A percentile compares a stretch with the other conserved stretches of the same genome.
phyloP scores from a whole-genome alignment of 2,797 vertebrate genomes.

The Limnodromus scolopaceus region DNA sequence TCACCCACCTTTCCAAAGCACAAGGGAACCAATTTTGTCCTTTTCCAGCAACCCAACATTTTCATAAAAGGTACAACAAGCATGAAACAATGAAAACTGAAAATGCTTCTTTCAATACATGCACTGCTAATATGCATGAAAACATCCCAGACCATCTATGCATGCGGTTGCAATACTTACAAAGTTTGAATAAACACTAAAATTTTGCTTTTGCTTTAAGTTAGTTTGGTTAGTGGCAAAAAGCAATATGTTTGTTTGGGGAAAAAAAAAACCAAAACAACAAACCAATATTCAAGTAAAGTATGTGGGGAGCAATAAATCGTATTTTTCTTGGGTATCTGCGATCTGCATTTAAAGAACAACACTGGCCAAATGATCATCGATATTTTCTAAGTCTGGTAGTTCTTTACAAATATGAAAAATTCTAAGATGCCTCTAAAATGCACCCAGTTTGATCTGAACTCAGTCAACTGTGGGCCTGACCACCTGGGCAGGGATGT shows the following conservation, averaged over 20 bases:
- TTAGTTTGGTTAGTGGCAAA: constrained; percentile 73
- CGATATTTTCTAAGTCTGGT: neutral
- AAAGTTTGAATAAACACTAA: neutral
- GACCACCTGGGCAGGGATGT: neutral
- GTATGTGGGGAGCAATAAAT: neutral
- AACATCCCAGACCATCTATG: neutral
- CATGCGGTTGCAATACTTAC: constrained; percentile 16
- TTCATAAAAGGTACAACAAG: neutral
- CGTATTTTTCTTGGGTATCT: neutral
- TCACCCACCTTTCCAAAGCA: constrained; percentile 29
- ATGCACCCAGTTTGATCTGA: neutral
- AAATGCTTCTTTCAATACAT: neutral
- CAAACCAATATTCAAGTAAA: neutral
- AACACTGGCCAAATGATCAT: neutral
- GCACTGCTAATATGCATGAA: neutral
- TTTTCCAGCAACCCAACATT: constrained; percentile 20
- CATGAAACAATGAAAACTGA: constrained; percentile 15
- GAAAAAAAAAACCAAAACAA: neutral
- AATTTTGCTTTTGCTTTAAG: constrained; percentile 49
- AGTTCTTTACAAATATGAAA: neutral
- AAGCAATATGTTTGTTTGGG: constrained; percentile 25
- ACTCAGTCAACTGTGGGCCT: neutral
- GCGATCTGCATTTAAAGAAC: neutral
- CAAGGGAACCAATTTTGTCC: neutral
- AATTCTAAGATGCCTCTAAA: neutral